phyloP scores from a whole-genome alignment of 2,113 vertebrate genomes.

The Mastomys coucha region DNA sequence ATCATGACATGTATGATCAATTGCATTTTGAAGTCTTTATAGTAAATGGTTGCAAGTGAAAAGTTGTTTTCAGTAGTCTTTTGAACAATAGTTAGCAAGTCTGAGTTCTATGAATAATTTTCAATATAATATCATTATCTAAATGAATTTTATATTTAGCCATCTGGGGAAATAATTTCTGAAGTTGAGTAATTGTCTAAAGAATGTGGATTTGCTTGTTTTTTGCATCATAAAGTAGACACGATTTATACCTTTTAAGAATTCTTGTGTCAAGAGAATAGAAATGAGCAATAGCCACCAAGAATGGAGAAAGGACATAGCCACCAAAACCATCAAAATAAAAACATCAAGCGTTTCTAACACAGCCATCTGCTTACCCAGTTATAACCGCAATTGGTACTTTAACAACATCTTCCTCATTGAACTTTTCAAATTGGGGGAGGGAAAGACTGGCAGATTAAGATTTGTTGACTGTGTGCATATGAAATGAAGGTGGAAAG shows the following conservation, averaged over 20 bases:
- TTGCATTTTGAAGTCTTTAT: background rate
- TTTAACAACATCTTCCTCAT: background rate
- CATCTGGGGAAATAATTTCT: background rate
- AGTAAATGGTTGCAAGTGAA: background rate
- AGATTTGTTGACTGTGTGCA: background rate
- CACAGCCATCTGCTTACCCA: background rate
- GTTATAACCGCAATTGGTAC: background rate
- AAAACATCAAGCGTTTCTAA: background rate
- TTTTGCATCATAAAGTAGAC: background rate
- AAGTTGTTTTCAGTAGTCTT: background rate
- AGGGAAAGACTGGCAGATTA: background rate
- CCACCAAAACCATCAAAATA: background rate
- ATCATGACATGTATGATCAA: background rate
- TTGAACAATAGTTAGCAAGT: background rate
- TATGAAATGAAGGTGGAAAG: background rate
- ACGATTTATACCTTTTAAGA: background rate
- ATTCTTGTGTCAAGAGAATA: background rate
- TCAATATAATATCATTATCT: background rate
- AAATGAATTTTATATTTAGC: background rate
- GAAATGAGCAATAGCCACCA: background rate
- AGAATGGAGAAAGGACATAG: background rate
- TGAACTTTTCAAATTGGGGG: background rate
- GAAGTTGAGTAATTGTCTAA: background rate
- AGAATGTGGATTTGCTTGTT: background rate
- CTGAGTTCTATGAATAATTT: background rate